Evolutionary conservation across 2,113 vertebrate genomes (phyloP).

Genomic region (Excalfactoria chinensis): DNA sequence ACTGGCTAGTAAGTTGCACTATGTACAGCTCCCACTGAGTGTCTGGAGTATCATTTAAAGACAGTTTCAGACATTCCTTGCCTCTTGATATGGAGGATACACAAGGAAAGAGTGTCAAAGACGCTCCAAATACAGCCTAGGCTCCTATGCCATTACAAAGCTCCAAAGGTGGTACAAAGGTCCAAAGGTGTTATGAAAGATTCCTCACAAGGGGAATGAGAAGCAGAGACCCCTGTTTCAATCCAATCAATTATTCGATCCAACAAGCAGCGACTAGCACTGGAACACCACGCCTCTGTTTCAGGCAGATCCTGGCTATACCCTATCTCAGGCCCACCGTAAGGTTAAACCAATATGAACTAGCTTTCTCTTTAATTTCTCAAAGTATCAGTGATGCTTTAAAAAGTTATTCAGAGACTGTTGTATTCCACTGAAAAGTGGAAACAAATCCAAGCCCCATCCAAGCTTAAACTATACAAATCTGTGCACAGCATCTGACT

Average conservation of each 20-base stretch:
- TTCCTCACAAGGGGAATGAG: neutral
- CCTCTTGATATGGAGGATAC: neutral
- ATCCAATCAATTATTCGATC: too few species aligned
- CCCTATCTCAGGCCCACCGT: neutral
- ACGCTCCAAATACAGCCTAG: neutral
- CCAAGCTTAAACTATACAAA: neutral
- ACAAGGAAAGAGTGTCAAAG: neutral
- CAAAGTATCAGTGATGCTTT: neutral
- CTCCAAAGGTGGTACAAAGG: neutral
- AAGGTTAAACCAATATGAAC: neutral
- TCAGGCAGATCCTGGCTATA: neutral
- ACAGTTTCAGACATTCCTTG: neutral
- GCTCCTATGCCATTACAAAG: neutral
- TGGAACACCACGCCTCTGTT: neutral
- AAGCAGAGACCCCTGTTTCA: neutral
- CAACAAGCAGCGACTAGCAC: neutral
- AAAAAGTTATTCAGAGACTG: neutral
- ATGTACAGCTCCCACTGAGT: neutral
- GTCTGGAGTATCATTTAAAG: neutral
- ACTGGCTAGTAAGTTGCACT: neutral
- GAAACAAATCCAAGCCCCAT: neutral
- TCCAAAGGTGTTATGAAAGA: neutral
- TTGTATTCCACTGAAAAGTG: neutral
- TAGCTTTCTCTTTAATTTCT: neutral
- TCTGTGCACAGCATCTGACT: slow-evolving; percentile 61